Evolutionary conservation across 2,113 vertebrate species (phyloP), one percentile per base, ranked within the genome.

Genomic region (Trogon surrucura): DNA sequence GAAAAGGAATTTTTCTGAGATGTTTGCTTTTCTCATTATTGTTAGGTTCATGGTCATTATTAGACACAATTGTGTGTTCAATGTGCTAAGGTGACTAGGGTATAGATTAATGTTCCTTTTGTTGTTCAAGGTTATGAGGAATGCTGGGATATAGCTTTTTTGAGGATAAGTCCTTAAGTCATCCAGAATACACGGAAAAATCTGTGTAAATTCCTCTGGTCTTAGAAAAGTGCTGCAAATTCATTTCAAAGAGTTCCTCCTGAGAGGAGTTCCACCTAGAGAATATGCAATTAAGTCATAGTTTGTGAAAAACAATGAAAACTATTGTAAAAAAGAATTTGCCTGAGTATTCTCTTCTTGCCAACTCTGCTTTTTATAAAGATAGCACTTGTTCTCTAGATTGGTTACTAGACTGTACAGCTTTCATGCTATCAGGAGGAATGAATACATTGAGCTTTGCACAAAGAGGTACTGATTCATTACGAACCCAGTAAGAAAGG

Each of bases 71-170:
- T 61, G 32, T 60, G 36, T 70, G 47, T 86, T 71, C 62, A 90
- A 4, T 16, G 4, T 78, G 48, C 51, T 90, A 79, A 77, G 48
- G 67, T 91, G 62, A 70, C 58, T 34, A 53, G 27, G 62, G n/a
- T 64, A 56, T 51, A 83, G 45, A 79, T 91, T 87, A 93, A 91
- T 67, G 20, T 44, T 91, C 15, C 36, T 91, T 95, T 87, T 83
- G 25, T 91, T 92, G 62, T 73, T 16, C 12, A 81, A 56, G 45
- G 17, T 95, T 95, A 89, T 77, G 54, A 93, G 86, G 93, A 94
- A 91, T 54, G 20, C 23, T 89, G 60, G 21, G 45, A 45, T 50
- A 64, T 8, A 4, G 10, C 75, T 47, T 60, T 10, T 83, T 66
- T 82, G 44, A 91, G 21, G 53, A 47, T 45, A 93, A 85, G 41